A percentile compares a stretch with the other conserved stretches of the same genome.
Evolutionary conservation across 2,888 invertebrate genomes (phyloP).

Genomic region (Tridacna gigas): DNA sequence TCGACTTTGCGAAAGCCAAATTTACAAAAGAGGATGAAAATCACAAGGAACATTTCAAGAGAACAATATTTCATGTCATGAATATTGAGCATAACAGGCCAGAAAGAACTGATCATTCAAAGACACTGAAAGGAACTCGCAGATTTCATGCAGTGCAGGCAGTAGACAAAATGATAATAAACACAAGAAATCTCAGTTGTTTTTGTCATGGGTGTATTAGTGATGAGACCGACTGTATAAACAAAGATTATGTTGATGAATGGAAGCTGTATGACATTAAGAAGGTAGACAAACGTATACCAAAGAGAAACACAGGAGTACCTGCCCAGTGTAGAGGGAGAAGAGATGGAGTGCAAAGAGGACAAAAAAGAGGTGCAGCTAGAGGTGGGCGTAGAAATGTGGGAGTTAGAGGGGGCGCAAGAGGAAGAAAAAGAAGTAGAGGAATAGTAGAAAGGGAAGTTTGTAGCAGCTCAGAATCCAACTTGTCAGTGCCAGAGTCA

Average conservation of each 20-base stretch:
- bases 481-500: not conserved
- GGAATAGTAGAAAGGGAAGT: not conserved
- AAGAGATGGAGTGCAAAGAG: too few relatives aligned
- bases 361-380: not conserved
- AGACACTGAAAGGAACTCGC: slow-evolving; percentile 42
- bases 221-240: slow-evolving; percentile 12
- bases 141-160: slow-evolving; percentile 28
- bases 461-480: not conserved
- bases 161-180: slow-evolving; percentile 24
- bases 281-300: slow-evolving; percentile 3
- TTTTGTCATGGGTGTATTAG: slow-evolving; percentile 36
- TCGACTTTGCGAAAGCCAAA: slow-evolving; percentile 26
- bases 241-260: slow-evolving; percentile 36
- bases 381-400: not conserved
- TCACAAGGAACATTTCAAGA: slow-evolving; percentile 37
- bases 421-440: not conserved
- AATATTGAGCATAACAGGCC: slow-evolving; percentile 30
- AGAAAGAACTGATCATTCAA: slow-evolving; percentile 26
- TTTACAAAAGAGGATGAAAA: slow-evolving; percentile 36
- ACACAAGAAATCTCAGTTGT: slow-evolving; percentile 42
- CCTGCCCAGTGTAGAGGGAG: slow-evolving; percentile 15
- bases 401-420: not conserved
- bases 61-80: slow-evolving; percentile 32
- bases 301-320: not conserved
- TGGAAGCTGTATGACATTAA: slow-evolving; percentile 33